A percentile compares a stretch with the other conserved stretches of the same genome.
phyloP scores from a whole-genome alignment of 2,113 vertebrate genomes.

The Leptobrachium ailaonicum region DNA sequence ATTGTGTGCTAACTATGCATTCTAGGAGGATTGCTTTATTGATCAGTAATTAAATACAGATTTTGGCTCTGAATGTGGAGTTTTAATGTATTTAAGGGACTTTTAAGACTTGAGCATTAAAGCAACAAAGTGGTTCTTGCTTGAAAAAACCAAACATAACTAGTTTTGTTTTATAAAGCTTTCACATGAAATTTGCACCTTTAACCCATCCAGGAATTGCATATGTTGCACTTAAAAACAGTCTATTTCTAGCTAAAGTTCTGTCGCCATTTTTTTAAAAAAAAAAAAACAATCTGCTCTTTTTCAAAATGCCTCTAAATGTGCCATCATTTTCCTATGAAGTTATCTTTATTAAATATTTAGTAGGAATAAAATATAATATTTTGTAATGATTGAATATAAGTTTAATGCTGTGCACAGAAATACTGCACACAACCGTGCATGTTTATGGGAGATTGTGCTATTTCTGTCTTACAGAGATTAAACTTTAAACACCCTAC shows the following conservation, averaged over 20 bases:
- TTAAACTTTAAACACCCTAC: no score
- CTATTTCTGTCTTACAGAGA: no score
- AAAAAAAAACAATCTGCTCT: background rate
- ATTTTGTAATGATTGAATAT: no score
- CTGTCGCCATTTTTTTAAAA: background rate
- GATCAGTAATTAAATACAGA: conserved; percentile 27
- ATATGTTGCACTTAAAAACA: conserved; percentile 5
- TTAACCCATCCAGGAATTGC: conserved; percentile 1
- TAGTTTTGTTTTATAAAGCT: conserved; percentile 39
- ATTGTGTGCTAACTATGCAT: conserved; percentile 10
- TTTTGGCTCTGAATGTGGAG: conserved; percentile 3
- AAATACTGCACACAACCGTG: no score
- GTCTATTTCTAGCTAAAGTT: background rate
- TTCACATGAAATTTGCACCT: conserved; percentile 30
- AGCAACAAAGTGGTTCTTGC: background rate
- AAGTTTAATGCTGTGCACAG: no score
- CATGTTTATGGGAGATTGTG: no score
- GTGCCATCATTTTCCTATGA: no score
- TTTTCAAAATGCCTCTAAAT: background rate
- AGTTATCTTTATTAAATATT: no score
- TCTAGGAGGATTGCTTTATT: conserved; percentile 17
- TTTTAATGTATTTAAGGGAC: conserved; percentile 10
- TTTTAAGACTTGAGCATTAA: conserved; percentile 33
- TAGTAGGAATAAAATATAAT: no score
- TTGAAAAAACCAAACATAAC: conserved; percentile 12